Evolutionary conservation across 2,113 vertebrate genomes (phyloP).

Genomic region (Platysteira castanea): DNA sequence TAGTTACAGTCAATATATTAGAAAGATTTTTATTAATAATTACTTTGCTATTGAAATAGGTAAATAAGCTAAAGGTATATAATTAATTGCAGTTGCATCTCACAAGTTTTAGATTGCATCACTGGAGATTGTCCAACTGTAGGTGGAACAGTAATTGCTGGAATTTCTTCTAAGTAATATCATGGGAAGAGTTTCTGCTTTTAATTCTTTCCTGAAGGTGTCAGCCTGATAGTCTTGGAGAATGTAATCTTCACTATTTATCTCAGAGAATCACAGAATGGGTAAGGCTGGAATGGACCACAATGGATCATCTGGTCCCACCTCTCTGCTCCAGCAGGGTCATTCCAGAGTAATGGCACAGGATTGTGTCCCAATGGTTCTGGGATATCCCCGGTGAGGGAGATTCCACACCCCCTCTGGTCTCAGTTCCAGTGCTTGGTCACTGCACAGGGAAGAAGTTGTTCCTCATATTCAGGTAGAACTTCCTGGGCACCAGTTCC

Average conservation of each 20-base stretch:
- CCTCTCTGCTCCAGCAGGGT: neutral
- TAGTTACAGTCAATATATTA: neutral
- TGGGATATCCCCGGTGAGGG: neutral
- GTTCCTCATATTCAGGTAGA: neutral
- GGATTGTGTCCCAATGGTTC: neutral
- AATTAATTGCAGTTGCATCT: constrained; percentile 36
- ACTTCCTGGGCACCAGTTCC: neutral
- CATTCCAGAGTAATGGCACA: neutral
- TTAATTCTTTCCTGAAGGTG: constrained; percentile 36
- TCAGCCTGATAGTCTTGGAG: neutral
- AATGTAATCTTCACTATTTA: neutral
- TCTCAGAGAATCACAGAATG: neutral
- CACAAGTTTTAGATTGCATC: constrained; percentile 46
- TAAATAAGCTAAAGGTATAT: constrained; percentile 62
- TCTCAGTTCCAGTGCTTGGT: neutral
- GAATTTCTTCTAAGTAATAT: constrained; percentile 59
- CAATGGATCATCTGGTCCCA: neutral
- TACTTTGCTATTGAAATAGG: constrained; percentile 62
- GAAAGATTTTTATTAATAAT: constrained; percentile 31
- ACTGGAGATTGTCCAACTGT: constrained; percentile 26
- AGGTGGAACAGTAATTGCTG: constrained; percentile 45
- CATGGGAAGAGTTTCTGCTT: constrained; percentile 46
- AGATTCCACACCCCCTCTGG: neutral
- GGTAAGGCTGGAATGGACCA: neutral
- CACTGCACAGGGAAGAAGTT: neutral